Evolutionary conservation across 1,140 invertebrate genomes (phyloP).

Genomic region (Aphelinus certus): DNA sequence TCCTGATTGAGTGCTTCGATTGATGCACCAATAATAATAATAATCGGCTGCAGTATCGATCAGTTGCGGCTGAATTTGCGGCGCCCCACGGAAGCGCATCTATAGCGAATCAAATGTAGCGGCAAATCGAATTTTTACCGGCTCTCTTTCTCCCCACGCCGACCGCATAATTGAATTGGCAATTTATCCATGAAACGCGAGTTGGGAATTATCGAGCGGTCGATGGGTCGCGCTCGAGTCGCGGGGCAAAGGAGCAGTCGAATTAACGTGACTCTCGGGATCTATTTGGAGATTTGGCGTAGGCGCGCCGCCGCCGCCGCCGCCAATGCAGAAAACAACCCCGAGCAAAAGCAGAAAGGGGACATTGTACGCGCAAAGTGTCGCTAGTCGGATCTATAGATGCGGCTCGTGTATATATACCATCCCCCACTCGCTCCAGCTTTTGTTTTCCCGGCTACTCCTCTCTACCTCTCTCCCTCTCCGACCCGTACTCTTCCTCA

Average conservation of each 20-base stretch:
- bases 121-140: constrained; percentile 1
- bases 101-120: not conserved
- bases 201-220: constrained; percentile 21
- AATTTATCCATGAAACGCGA: constrained; percentile 14
- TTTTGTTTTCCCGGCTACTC: not conserved
- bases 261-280: constrained; percentile 47
- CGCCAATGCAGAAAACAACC: not conserved
- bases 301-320: not conserved
- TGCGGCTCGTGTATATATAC: too few relatives aligned
- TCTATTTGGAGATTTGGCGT: constrained; percentile 56
- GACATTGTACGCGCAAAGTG: not conserved
- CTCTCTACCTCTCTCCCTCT: not conserved
- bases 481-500: too few relatives aligned
- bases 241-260: not conserved
- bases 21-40: too few relatives aligned
- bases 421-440: not conserved
- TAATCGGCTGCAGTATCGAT: too few relatives aligned
- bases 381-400: not conserved
- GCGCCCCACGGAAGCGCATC: too few relatives aligned
- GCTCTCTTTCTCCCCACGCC: constrained; percentile 42
- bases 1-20: too few relatives aligned
- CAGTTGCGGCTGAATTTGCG: too few relatives aligned
- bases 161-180: constrained; percentile 47
- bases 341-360: too few relatives aligned
- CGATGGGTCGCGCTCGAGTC: not conserved